phyloP scores from a whole-genome alignment of 2,113 vertebrate species.

The Otocyon megalotis region DNA sequence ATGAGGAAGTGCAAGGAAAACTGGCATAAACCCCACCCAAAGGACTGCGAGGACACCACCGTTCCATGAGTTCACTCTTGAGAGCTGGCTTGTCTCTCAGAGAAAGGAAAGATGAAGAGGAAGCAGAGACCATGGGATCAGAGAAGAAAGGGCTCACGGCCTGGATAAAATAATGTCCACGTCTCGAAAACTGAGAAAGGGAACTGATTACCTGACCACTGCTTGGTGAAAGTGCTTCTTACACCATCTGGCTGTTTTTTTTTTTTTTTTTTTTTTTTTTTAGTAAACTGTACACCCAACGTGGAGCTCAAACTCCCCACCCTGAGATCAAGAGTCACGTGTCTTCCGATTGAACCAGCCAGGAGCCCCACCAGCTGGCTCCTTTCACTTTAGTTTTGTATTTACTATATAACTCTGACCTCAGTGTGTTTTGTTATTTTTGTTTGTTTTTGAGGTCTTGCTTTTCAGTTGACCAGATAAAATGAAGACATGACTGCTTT shows the following conservation, averaged over 20 bases:
- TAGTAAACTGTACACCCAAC: neutral
- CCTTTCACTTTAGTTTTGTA: neutral
- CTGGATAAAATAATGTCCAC: neutral
- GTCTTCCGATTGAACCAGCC: neutral
- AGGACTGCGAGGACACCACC: fast-evolving
- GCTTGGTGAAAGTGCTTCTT: neutral
- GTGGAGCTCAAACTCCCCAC: neutral
- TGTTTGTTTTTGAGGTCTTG: neutral
- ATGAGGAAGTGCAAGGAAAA: neutral
- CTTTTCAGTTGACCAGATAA: neutral
- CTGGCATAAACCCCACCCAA: neutral
- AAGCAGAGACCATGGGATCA: neutral
- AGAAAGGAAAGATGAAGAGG: neutral
- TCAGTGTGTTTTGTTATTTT: neutral
- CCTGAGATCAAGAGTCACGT: neutral
- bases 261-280: neutral
- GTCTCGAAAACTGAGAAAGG: neutral
- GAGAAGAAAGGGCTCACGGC: neutral
- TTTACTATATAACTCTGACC: neutral
- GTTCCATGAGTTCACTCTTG: neutral
- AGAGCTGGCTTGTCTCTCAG: neutral
- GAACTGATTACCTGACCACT: neutral
- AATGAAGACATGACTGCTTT: neutral
- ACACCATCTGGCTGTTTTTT: neutral
- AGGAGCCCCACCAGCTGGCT: neutral